Base-by-base conservation (phyloP, 1,140 invertebrate genomes). In the Archivesica marissinica region DNA sequence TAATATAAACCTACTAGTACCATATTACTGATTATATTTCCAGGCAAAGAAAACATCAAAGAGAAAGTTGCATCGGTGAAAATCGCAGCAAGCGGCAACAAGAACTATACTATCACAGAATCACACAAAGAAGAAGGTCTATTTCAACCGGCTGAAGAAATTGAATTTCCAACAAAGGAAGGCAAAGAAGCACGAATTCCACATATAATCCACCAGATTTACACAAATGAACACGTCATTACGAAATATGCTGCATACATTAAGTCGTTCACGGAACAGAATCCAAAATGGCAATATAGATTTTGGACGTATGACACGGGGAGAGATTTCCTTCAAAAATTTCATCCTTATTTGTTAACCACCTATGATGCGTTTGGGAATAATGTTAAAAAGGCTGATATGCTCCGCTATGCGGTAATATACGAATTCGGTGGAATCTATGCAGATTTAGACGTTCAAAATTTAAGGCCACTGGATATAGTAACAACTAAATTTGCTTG, bases 371-470 rank as follows among this genome's bases (percentile, higher is more conserved):
- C 7, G 1, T 38, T 64, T 39, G 39, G 23, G 0, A 35, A 52
- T 15, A 50, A 68, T 38, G 17, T 2, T 15, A 52, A 11, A 35
- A 44, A 38, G 30, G 33, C 23, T 23, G 47, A 91, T 78, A 87
- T 88, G 6, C n/a, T 90, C 7, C 81, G 90, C 56, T 92, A 92
- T 79, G 84, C 92, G 70, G 74, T 92, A 35, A 64, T 92, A 30
- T 87, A 90, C 77, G 88, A 89, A 44, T 90, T 87, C 70, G 91
- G 91, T 2, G 91, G 91, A 17, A 74, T 92, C 1, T 92, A 91
- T 81, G 88, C 86, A 4, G 91, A 92, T 52, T 38, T 92, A 44
- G 91, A 92, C 59, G 85, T 91, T 72, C 88, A 91, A 54, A 88
- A 86, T 59, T 61, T 92, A 13, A 75, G 76, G 11, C 81, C 91